Evolutionary conservation across 2,113 vertebrate genomes (phyloP), one percentile per base, ranked within the genome.

Genomic region (Axis porcinus): DNA sequence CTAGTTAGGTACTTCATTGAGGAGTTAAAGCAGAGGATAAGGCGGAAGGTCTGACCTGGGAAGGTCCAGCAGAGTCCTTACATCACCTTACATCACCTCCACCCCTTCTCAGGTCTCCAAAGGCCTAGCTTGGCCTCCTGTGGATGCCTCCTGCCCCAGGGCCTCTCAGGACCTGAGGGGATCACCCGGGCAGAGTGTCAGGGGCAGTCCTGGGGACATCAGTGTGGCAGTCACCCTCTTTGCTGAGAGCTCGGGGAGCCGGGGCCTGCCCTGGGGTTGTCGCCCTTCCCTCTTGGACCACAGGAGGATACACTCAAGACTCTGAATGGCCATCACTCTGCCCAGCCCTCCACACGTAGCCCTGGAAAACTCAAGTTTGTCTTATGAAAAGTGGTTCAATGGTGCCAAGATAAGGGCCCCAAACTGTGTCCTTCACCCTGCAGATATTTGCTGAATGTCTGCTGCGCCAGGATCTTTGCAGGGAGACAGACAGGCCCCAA

Each of bases 1-100:
- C 67, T 40, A 40, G 67, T 12, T 6, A 74, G 67, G 23, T 3
- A 0, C 36, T 25, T 13, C 67, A 40, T 0, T 2, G 1, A 0
- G 21, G 67, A 17, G n/a, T 21, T 70, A 70, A 2, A 36, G n/a
- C 64, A 36, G 17, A 36, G 64, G 64, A 11, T 17, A 17, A 36
- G 4, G 17, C 0, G 5, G 70, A 13, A 12, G 19, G 36, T 40
- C 70, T 40, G 70, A 6, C 70, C 70, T 74, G 21, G 70, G 36
- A 6, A 43, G 70, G 36, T 3, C 11, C 36, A 40, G 36, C 36
- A 23, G 21, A 25, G 36, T 13, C 67, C 36, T 74, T n/a, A n/a
- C n/a, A n/a, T n/a, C n/a, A n/a, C n/a, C n/a, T n/a, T 40, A 25
- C 0, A 11, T 64, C 17, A 2, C 2, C n/a, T 33, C 47, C 0